These are phyloP conservation scores for Ypsolopha scabrella DNA, from an alignment of 2,888 invertebrate genomes.

Conservation along the genomic window DNA sequence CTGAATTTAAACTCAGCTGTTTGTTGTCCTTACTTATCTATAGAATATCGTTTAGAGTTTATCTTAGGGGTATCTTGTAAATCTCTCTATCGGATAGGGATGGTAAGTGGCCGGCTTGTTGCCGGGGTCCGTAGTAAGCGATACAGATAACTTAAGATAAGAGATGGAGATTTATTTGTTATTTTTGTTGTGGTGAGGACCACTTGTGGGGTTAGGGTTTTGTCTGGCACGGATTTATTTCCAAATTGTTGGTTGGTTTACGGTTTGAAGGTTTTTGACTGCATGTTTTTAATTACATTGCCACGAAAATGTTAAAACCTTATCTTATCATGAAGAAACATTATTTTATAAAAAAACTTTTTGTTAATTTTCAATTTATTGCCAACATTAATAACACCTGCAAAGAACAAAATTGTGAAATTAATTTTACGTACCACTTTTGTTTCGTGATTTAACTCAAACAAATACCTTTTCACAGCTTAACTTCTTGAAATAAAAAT, in stretches of 20 bases:
- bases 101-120: constrained; percentile 1
- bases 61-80: not conserved
- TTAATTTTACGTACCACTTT: too few relatives aligned
- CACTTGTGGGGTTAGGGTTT: not conserved
- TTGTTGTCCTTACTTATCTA: not conserved
- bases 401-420: too few relatives aligned
- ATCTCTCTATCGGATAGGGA: not conserved
- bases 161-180: not conserved
- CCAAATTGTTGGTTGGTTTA: too few relatives aligned
- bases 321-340: not conserved
- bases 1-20: too few relatives aligned
- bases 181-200: not conserved
- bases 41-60: not conserved
- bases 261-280: not conserved
- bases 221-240: not conserved
- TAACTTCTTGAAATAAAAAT: too few relatives aligned
- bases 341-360: too few relatives aligned
- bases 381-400: too few relatives aligned
- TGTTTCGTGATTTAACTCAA: too few relatives aligned
- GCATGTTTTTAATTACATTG: not conserved
- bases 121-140: not conserved
- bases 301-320: not conserved
- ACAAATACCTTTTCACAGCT: too few relatives aligned
- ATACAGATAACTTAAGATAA: constrained; percentile 1
- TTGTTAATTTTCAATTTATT: too few relatives aligned